phyloP scores from a whole-genome alignment of 2,113 vertebrate species.

The Siphamia tubifer region DNA sequence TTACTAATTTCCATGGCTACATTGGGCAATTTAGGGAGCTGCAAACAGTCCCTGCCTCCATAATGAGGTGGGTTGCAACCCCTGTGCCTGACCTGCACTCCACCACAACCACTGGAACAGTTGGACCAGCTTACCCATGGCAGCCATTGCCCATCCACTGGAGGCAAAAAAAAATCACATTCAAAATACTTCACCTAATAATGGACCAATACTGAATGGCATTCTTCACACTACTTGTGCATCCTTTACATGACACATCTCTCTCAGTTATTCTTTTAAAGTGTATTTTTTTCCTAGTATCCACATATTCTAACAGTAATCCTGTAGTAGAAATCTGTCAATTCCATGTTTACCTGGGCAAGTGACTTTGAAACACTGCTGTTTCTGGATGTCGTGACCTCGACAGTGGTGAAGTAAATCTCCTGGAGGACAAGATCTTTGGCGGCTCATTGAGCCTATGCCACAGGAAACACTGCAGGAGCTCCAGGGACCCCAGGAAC shows the following conservation, averaged over 20 bases:
- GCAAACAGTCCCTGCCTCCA: constrained; percentile 79
- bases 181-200: neutral
- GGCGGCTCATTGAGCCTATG: constrained; percentile 71
- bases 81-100: constrained; percentile 77
- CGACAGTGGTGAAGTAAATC: constrained; percentile 73
- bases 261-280: too few relatives aligned
- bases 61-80: constrained; percentile 81
- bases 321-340: too few relatives aligned
- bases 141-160: constrained; percentile 86
- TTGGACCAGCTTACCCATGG: constrained; percentile 86
- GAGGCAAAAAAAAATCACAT: neutral
- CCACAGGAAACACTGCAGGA: constrained; percentile 84
- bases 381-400: constrained; percentile 74
- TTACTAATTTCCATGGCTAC: constrained; percentile 81
- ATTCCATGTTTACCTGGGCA: constrained; percentile 78
- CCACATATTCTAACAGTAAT: neutral
- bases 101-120: constrained; percentile 81
- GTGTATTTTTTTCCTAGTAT: neutral
- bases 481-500: constrained; percentile 84
- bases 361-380: constrained; percentile 83
- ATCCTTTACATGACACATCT: too few relatives aligned
- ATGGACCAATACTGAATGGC: too few relatives aligned
- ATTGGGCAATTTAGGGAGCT: constrained; percentile 56
- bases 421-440: constrained; percentile 70
- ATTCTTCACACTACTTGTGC: too few relatives aligned